phyloP scores from a whole-genome alignment of 2,888 invertebrate genomes.

The Rhopalosiphum nymphaeae region DNA sequence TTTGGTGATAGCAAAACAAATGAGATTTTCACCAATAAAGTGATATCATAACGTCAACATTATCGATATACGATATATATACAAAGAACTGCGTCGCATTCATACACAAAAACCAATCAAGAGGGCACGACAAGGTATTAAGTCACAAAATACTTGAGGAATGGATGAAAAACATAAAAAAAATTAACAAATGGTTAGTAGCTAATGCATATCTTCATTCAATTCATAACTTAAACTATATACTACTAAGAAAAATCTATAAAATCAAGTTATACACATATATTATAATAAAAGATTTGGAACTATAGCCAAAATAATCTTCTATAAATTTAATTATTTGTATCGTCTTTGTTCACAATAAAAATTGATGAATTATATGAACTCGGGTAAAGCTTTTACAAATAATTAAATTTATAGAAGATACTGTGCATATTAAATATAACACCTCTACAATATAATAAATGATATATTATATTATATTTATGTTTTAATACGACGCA shows the following conservation, averaged over 20 bases:
- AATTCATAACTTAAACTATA: not conserved
- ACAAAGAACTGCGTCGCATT: not conserved
- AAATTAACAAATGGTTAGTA: not conserved
- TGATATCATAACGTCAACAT: not conserved
- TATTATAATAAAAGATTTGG: not conserved
- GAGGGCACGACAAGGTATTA: not conserved
- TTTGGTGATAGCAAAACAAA: not conserved
- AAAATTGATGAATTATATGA: not conserved
- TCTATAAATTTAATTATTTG: not conserved
- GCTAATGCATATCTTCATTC: not conserved
- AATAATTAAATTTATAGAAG: not conserved
- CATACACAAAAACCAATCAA: not conserved
- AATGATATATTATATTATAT: not conserved
- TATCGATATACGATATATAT: not conserved
- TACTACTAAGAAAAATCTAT: not conserved
- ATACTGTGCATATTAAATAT: not conserved
- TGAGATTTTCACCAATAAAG: not conserved
- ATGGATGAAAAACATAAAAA: not conserved
- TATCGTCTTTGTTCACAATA: not conserved
- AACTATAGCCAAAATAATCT: not conserved
- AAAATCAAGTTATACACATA: not conserved
- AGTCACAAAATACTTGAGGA: not conserved
- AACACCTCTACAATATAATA: not conserved
- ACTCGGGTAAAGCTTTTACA: not conserved
- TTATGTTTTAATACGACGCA: not conserved